Percentiles rank a stretch among this genome's conserved stretches.
Conservation (phyloP, 1,140 invertebrate genomes). For the Listronotus oregonensis region DNA sequence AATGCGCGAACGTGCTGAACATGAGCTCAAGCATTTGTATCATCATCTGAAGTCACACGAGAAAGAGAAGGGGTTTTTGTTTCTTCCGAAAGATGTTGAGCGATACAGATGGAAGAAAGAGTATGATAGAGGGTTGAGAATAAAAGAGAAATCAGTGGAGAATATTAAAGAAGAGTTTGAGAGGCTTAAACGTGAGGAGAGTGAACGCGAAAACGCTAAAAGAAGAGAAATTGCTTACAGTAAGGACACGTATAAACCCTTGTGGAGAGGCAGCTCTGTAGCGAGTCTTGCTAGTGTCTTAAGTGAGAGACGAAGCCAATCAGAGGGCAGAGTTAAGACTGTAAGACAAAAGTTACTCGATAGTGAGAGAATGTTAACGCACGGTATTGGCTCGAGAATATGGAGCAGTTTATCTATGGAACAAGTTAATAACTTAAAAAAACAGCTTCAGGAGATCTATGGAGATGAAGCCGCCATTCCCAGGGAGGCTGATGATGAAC, state of each 20-base stretch:
- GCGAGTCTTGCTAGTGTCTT: constrained; percentile 74
- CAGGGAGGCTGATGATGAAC: neutral
- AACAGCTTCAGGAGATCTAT: constrained; percentile 82
- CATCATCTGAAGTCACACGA: constrained; percentile 78
- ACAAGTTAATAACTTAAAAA: constrained; percentile 80
- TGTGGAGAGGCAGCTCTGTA: constrained; percentile 83
- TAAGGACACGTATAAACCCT: constrained; percentile 76
- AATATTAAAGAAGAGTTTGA: constrained; percentile 78
- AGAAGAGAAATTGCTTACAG: constrained; percentile 58
- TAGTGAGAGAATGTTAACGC: constrained; percentile 55
- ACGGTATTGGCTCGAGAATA: constrained; percentile 72
- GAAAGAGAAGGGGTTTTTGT: constrained; percentile 83
- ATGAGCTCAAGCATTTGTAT: constrained; percentile 79
- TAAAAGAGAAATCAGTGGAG: constrained; percentile 85
- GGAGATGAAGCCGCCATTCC: constrained; percentile 54
- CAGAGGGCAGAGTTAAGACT: constrained; percentile 44
- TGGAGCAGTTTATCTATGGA: constrained; percentile 85
- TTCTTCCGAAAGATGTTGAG: constrained; percentile 72
- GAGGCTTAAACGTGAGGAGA: constrained; percentile 58
- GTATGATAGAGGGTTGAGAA: constrained; percentile 76
- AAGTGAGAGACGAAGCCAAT: constrained; percentile 58
- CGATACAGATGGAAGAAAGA: constrained; percentile 68
- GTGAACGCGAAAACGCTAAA: constrained; percentile 55
- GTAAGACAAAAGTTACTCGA: constrained; percentile 42
- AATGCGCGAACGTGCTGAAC: constrained; percentile 78